Conservation (phyloP, 2,113 vertebrate species). For the Scomber scombrus region DNA sequence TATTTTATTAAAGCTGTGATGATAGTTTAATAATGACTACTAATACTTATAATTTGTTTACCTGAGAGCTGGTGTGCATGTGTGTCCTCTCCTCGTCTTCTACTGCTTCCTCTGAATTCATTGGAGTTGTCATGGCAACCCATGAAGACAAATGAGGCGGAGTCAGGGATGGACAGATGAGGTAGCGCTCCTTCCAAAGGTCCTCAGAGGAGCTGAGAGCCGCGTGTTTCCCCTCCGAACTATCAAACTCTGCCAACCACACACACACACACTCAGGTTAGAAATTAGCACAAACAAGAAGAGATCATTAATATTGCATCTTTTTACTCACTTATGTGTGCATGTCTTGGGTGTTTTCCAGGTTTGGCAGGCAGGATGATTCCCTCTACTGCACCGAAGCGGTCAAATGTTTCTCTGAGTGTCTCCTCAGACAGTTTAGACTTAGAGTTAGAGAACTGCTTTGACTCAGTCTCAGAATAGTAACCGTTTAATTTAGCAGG, state of each 20-base stretch:
- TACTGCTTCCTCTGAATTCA: neutral
- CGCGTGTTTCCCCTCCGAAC: slow-evolving; percentile 59
- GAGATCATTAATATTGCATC: neutral
- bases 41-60: neutral
- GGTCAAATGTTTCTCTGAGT: slow-evolving; percentile 81
- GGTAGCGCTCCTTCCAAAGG: slow-evolving; percentile 74
- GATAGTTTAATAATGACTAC: no score
- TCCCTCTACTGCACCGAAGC: slow-evolving; percentile 80
- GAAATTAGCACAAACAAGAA: no score
- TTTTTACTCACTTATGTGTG: slow-evolving; percentile 87
- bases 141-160: slow-evolving; percentile 86
- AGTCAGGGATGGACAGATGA: slow-evolving; percentile 84
- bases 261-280: neutral
- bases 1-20: no score
- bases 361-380: slow-evolving; percentile 80
- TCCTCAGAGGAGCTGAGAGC: slow-evolving; percentile 76
- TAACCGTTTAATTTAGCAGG: neutral
- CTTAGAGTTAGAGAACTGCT: neutral
- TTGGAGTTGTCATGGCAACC: slow-evolving; percentile 56
- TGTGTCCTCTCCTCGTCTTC: slow-evolving; percentile 29
- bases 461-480: no score
- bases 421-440: slow-evolving; percentile 77
- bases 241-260: slow-evolving; percentile 85
- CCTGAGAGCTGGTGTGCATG: slow-evolving; percentile 17
- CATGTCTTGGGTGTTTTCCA: slow-evolving; percentile 80